Conservation (phyloP, 2,797 vertebrate species). For the Notamacropus eugenii region DNA sequence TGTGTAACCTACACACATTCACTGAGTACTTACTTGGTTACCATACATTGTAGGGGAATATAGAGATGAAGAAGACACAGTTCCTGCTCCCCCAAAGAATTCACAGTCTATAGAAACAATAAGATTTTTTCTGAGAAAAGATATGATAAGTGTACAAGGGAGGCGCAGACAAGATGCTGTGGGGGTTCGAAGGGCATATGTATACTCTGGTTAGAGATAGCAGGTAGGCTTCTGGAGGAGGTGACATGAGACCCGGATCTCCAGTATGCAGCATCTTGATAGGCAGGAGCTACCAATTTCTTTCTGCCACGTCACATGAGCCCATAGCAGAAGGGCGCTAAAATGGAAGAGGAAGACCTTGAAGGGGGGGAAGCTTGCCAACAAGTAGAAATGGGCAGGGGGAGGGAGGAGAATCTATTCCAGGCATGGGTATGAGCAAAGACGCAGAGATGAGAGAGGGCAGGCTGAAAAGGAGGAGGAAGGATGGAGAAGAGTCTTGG, state of each 20-base stretch:
- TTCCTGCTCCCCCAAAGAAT: not conserved
- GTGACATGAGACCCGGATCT: not conserved
- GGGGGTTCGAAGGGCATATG: not conserved
- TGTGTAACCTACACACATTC: not conserved
- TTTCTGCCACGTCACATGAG: not conserved
- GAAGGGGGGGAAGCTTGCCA: not conserved
- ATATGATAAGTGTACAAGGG: not conserved
- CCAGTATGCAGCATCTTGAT: not conserved
- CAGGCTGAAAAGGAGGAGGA: not conserved
- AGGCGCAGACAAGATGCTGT: not conserved
- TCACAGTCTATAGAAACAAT: not conserved
- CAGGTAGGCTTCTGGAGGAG: not conserved
- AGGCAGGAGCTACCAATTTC: not conserved
- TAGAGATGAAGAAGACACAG: not conserved
- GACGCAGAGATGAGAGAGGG: not conserved
- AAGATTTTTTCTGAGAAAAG: not conserved
- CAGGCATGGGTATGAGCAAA: not conserved
- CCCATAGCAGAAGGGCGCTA: not conserved
- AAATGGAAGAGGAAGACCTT: not conserved
- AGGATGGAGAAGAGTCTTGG: not conserved
- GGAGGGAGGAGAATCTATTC: not conserved
- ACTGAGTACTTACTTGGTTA: not conserved
- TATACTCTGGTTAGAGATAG: not conserved
- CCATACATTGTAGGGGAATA: not conserved
- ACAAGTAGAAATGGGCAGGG: not conserved